A percentile compares a stretch with the other conserved stretches of the same genome.
phyloP scores from a whole-genome alignment of 2,113 vertebrate genomes.

The Xenopus laevis region DNA sequence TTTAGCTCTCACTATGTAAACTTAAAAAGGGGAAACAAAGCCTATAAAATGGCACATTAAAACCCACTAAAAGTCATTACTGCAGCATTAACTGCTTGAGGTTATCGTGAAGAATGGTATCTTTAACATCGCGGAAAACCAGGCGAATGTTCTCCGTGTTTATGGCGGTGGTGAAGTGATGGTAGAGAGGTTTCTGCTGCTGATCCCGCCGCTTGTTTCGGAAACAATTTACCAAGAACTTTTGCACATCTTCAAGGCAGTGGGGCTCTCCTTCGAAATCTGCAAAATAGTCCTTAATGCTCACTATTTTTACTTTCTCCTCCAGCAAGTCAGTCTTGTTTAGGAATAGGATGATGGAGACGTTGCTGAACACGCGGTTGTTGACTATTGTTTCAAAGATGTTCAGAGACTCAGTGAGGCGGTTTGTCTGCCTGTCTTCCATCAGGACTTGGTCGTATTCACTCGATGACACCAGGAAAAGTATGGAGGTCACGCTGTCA shows the following conservation, averaged over 20 bases:
- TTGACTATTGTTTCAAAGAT: conserved; percentile 98
- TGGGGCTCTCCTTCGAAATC: conserved; percentile 87
- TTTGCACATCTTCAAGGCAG: conserved; percentile 84
- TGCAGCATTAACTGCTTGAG: conserved; percentile 97
- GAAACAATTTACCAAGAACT: conserved; percentile 96
- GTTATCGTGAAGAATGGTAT: conserved; percentile 98
- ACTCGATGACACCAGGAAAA: conserved; percentile 93
- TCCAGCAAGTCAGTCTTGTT: conserved; percentile 97
- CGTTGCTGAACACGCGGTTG: conserved; percentile 92
- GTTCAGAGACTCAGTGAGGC: conserved; percentile 91
- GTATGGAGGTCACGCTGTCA: conserved; percentile 92
- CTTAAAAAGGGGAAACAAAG: conserved; percentile 47
- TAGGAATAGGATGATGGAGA: conserved; percentile 97
- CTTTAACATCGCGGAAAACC: conserved; percentile 96
- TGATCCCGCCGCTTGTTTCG: conserved; percentile 87
- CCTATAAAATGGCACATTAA: conserved; percentile 54
- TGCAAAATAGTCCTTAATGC: conserved; percentile 91
- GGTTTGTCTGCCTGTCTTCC: conserved; percentile 93
- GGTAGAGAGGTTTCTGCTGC: conserved; percentile 93
- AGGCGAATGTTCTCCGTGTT: conserved; percentile 98
- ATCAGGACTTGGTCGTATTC: conserved; percentile 98
- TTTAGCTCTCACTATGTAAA: conserved; percentile 66
- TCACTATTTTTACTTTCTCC: conserved; percentile 88
- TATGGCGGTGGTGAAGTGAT: conserved; percentile 98
- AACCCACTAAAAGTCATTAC: conserved; percentile 65